phyloP scores from a whole-genome alignment of 2,888 invertebrate species.

The Anodontia alba region DNA sequence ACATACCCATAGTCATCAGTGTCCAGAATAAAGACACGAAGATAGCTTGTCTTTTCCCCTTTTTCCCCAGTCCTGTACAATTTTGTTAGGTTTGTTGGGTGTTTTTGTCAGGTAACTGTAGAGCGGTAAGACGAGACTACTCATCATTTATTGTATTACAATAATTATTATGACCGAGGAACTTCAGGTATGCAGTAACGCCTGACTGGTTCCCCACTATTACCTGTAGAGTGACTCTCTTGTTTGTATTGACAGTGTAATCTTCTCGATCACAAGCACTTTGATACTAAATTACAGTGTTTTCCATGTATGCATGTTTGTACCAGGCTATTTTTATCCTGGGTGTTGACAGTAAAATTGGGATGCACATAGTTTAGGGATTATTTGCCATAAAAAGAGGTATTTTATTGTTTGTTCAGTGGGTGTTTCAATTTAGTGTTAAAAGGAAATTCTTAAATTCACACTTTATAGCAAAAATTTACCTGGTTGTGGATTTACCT shows the following conservation, averaged over 20 bases:
- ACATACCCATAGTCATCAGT: too few relatives aligned
- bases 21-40: too few relatives aligned
- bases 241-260: not conserved
- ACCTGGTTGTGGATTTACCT: too few relatives aligned
- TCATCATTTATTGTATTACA: not conserved
- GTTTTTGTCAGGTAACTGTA: too few relatives aligned
- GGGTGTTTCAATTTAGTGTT: not conserved
- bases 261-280: not conserved
- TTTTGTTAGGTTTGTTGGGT: too few relatives aligned
- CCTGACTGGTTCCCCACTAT: not conserved
- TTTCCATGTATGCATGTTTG: not conserved
- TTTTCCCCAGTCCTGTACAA: too few relatives aligned
- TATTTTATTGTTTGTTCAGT: not conserved
- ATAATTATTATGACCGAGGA: not conserved
- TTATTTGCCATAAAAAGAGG: not conserved
- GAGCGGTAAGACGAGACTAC: too few relatives aligned
- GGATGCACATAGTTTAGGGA: not conserved
- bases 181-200: not conserved
- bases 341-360: constrained; percentile 1
- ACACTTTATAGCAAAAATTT: not conserved
- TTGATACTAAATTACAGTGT: not conserved
- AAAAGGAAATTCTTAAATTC: not conserved
- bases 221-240: not conserved
- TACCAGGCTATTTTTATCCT: not conserved
- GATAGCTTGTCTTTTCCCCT: too few relatives aligned